Evolutionary conservation across 2,797 vertebrate genomes (phyloP).

Genomic region (Spheniscus humboldti): DNA sequence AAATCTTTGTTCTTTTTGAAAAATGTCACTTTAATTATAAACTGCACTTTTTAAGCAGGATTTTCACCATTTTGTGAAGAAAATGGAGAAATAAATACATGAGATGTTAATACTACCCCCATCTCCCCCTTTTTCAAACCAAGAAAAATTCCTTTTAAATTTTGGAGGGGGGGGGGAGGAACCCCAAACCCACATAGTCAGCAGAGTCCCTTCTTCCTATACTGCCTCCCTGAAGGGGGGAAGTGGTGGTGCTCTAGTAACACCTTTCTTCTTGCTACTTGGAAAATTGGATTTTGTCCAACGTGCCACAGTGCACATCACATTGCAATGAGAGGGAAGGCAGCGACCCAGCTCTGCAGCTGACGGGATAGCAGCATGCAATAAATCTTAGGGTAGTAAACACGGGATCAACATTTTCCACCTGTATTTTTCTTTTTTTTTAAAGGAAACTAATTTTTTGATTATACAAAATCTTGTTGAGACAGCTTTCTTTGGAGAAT

Average conservation of each 20-base stretch:
- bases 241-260: not conserved
- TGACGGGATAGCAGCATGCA: not conserved
- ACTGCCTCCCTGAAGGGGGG: no score
- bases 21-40: not conserved
- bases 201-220: not conserved
- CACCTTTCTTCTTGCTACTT: not conserved
- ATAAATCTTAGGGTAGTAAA: not conserved
- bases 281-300: not conserved
- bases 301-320: rapidly evolving
- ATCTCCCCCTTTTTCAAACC: not conserved
- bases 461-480: not conserved
- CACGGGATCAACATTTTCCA: not conserved
- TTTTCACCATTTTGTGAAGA: not conserved
- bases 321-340: not conserved
- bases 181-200: not conserved
- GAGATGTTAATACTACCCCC: not conserved
- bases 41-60: not conserved
- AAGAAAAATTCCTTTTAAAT: not conserved
- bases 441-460: not conserved
- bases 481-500: not conserved
- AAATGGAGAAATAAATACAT: not conserved
- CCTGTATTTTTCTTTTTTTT: not conserved
- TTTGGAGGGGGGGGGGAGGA: not conserved
- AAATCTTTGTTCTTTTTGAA: not conserved
- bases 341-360: not conserved